Evolutionary conservation across 2,113 vertebrate genomes (phyloP), one percentile per base, ranked within the genome.

Genomic region (Acanthisitta chloris): DNA sequence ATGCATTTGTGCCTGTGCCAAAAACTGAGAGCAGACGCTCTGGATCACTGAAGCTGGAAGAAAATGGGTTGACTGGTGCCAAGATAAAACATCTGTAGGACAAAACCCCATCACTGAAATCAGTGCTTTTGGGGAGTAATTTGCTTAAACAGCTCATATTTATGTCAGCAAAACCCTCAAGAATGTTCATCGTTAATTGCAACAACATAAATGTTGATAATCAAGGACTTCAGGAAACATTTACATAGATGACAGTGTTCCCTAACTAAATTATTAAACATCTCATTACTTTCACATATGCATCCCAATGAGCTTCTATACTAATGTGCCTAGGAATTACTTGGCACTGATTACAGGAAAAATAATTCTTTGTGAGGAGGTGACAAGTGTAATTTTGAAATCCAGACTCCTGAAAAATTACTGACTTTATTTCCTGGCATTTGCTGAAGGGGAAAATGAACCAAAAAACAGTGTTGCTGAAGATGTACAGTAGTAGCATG

Each of bases 231-330:
- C 61, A 86, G 74, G 66, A 92, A 96, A 81, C 86, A 66, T 61
- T 90, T 95, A 77, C 31, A 72, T 54, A 91, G 61, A 85, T 62
- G 29, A 70, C 66, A 85, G 66, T 21, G 33, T 92, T 91, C 62
- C 89, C 57, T 90, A 91, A 81, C 45, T 92, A 71, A 94, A 92
- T 95, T 95, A 92, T 96, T 94, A 94, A 96, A 65, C 70, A 80
- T 34, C 11, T 4, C 34, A 62, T 91, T 89, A 59, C 48, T 95
- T 95, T 80, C 38, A 73, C 61, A 29, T 89, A 40, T 57, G 66
- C 92, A 82, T 95, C 84, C 42, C 42, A 58, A 25, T 19, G 20
- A 94, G 70, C 52, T 91, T 71, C 66, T 85, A 8, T 77, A 69
- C 49, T 85, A 94, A 90, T 55, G 54, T 94, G 79, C 78, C 38